Percentiles rank a stretch among this genome's conserved stretches.
Conservation (phyloP, 2,888 invertebrate species). For the Drosophila antonietae region DNA sequence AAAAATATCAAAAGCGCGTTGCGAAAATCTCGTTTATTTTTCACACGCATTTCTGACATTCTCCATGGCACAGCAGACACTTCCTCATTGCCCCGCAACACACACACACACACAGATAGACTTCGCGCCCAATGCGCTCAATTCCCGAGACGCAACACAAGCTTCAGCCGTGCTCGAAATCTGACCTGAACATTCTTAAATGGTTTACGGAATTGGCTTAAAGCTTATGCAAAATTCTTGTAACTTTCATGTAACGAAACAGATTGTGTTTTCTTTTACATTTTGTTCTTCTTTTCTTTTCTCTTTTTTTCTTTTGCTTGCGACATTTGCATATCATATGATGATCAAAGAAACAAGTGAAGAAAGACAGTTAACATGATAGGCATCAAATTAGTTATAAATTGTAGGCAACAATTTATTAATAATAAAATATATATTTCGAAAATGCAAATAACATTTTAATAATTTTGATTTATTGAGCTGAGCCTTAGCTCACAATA, state of each 20-base stretch:
- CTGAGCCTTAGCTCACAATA: no score
- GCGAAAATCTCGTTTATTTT: conserved; percentile 80
- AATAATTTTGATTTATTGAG: no score
- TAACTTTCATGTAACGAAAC: neutral
- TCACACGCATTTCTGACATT: conserved; percentile 77
- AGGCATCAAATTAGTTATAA: no score
- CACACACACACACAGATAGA: conserved; percentile 18
- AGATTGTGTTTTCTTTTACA: neutral
- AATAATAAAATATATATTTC: no score
- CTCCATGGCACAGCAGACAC: conserved; percentile 43
- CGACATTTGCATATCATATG: conserved; percentile 1
- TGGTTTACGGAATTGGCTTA: conserved; percentile 43
- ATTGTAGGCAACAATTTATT: no score
- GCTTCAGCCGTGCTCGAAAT: conserved; percentile 35
- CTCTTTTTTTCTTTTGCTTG: no score
- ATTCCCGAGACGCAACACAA: conserved; percentile 52
- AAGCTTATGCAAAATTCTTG: conserved; percentile 24
- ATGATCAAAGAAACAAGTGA: neutral
- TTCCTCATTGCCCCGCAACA: conserved; percentile 11
- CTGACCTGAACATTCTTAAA: conserved; percentile 39
- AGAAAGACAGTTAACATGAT: neutral
- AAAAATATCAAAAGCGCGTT: conserved; percentile 77
- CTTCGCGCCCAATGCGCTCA: conserved; percentile 47
- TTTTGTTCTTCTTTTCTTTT: neutral
- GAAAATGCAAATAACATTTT: no score